Conservation (phyloP, 2,888 invertebrate species). For the Drosophila sordidula region DNA sequence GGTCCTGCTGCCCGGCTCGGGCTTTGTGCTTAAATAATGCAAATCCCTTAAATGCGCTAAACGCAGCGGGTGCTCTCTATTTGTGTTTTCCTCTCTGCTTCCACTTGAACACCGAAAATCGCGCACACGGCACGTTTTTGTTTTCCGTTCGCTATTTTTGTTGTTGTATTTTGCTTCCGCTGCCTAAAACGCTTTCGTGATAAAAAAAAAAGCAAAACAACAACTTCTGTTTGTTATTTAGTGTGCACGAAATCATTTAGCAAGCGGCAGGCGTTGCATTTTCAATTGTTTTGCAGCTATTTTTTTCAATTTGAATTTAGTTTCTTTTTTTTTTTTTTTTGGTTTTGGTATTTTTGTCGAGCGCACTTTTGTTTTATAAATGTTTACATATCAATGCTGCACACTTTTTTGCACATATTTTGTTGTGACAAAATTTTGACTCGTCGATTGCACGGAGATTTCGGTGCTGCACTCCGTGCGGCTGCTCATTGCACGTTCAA, state of each 20-base stretch:
- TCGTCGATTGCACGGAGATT: conserved; percentile 8
- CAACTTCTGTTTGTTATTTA: conserved; percentile 62
- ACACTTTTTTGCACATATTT: conserved; percentile 47
- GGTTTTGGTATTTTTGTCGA: not conserved
- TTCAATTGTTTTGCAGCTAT: conserved; percentile 40
- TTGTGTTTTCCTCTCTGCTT: conserved; percentile 7
- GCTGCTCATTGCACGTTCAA: conserved; percentile 60
- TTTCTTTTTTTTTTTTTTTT: not conserved
- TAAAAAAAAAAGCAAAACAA: conserved; percentile 23
- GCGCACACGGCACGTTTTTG: conserved; percentile 60
- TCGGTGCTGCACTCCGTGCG: conserved; percentile 35
- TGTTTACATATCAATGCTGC: conserved; percentile 63
- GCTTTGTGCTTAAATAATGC: conserved; percentile 70
- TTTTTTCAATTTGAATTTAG: not conserved
- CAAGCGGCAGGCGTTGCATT: conserved; percentile 32
- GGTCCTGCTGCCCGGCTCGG: conserved; percentile 9
- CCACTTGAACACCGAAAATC: conserved; percentile 59
- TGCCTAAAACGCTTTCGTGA: conserved; percentile 40
- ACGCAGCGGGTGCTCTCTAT: conserved; percentile 50
- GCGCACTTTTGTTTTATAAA: conserved; percentile 40
- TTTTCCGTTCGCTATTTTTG: conserved; percentile 37
- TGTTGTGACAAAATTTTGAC: conserved; percentile 50
- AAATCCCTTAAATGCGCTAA: conserved; percentile 75
- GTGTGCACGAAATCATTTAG: conserved; percentile 69
- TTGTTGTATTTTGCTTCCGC: conserved; percentile 43